These are phyloP conservation scores for Diogma glabrata DNA, from an alignment of 2,888 invertebrate genomes.

Conservation along the genomic window DNA sequence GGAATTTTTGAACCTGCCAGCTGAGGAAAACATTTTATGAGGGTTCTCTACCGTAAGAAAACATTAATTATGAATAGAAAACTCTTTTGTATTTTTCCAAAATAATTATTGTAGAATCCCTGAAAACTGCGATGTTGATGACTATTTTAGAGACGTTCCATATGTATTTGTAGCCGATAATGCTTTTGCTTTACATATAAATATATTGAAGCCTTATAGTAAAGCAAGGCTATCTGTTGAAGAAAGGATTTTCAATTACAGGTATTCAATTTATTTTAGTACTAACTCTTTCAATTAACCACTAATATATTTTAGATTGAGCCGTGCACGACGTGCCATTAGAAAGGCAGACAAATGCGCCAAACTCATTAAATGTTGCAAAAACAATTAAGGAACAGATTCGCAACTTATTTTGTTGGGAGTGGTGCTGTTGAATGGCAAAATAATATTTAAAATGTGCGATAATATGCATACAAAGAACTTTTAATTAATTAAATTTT, in stretches of 20 bases:
- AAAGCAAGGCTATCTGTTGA: not conserved
- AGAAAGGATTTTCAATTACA: not conserved
- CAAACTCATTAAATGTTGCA: not conserved
- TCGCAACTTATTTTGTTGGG: not conserved
- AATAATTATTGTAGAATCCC: not conserved
- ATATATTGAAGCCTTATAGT: conserved; percentile 4
- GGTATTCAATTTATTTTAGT: too few relatives aligned
- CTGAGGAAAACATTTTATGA: not conserved
- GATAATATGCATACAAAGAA: too few relatives aligned
- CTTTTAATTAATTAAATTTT: too few relatives aligned
- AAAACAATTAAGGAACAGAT: not conserved
- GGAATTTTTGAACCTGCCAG: not conserved
- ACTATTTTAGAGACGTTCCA: not conserved
- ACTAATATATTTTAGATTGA: too few relatives aligned
- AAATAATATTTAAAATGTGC: not conserved
- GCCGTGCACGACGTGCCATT: not conserved
- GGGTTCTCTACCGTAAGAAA: too few relatives aligned
- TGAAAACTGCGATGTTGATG: not conserved
- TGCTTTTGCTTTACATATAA: not conserved
- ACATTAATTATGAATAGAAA: too few relatives aligned
- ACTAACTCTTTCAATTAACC: too few relatives aligned
- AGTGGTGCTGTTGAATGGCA: not conserved
- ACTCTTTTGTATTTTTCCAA: too few relatives aligned
- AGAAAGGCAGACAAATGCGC: not conserved
- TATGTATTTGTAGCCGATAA: conserved; percentile 7